Evolutionary conservation across 1,140 invertebrate genomes (phyloP), one percentile per base, ranked within the genome.

Genomic region (Brachionus asplanchnoidis): DNA sequence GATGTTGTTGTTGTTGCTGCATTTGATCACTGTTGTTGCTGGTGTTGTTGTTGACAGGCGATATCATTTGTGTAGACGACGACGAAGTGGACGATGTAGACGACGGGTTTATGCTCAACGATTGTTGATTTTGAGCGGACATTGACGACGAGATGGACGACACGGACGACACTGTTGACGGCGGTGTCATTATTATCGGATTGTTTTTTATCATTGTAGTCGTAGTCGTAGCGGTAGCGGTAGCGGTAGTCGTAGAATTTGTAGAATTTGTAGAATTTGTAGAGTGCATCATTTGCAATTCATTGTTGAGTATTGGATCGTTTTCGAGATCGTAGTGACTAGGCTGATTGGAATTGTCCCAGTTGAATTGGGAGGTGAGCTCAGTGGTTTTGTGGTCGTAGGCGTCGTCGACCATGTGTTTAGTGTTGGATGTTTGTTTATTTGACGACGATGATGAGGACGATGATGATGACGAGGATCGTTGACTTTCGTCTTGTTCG

Each of bases 41-140:
- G 32, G 6, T 36, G 32, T 73, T 73, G n/a, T 36, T 68, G 7
- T 42, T 28, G 11, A 77, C 73, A 9, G 79, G 79, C 23, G 79
- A 82, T 26, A 82, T 82, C 32, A 82, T 82, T 65, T 82, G 79
- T 26, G 53, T 60, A 46, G 79, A 82, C 11, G 79, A 82, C 1
- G 79, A 82, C 20, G 79, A 82, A 68, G 23, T 68, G 5, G 73
- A 77, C 42, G 42, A 77, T 28, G 79, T 68, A 7, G 79, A 82
- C 50, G 79, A 82, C 32, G 79, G 79, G 14, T 82, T 82, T 14
- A 82, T 68, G 26, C 50, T 65, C 42, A 82, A 28, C n/a, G 53
- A 65, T 68, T 82, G 79, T 20, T 82, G 79, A 46, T 82, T 82
- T 40, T 46, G 53, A 65, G 23, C 53, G 12, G 79, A 60, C 3